phyloP scores from a whole-genome alignment of 2,888 invertebrate genomes.

The Philaethria dido region DNA sequence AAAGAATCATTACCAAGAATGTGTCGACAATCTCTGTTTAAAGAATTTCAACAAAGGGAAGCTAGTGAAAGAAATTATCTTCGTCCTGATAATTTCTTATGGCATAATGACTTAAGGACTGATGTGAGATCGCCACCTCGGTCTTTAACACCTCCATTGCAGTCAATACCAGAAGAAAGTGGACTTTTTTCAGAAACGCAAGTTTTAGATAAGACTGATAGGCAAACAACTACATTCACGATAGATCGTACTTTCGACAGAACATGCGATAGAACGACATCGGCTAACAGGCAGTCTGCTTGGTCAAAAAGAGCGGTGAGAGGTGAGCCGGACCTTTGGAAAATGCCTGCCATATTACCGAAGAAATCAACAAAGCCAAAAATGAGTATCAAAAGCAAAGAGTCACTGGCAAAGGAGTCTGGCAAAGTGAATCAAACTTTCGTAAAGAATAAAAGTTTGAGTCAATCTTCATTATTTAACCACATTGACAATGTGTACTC shows the following conservation, averaged over 20 bases:
- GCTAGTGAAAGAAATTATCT: constrained; percentile 53
- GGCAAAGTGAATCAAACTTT: constrained; percentile 56
- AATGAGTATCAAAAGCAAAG: constrained; percentile 52
- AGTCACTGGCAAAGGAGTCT: constrained; percentile 51
- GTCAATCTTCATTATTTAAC: constrained; percentile 70
- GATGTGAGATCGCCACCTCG: constrained; percentile 67
- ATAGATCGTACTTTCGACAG: constrained; percentile 75
- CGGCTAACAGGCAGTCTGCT: constrained; percentile 55
- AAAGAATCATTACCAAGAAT: constrained; percentile 63
- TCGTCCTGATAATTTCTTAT: constrained; percentile 62
- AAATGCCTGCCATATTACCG: constrained; percentile 60
- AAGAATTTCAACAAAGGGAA: constrained; percentile 62
- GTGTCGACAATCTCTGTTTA: constrained; percentile 72
- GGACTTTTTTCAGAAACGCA: constrained; percentile 65
- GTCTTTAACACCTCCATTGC: constrained; percentile 70
- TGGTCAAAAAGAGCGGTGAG: constrained; percentile 74
- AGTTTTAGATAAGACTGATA: constrained; percentile 60
- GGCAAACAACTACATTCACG: constrained; percentile 68
- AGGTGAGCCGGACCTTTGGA: constrained; percentile 70
- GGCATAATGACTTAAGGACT: constrained; percentile 62
- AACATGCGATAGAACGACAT: constrained; percentile 50
- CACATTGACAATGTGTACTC: constrained; percentile 73
- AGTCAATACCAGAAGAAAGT: constrained; percentile 80
- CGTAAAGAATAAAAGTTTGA: constrained; percentile 71
- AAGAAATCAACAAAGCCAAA: constrained; percentile 61